Conservation (phyloP, 2,797 vertebrate genomes). For the Todus mexicanus region DNA sequence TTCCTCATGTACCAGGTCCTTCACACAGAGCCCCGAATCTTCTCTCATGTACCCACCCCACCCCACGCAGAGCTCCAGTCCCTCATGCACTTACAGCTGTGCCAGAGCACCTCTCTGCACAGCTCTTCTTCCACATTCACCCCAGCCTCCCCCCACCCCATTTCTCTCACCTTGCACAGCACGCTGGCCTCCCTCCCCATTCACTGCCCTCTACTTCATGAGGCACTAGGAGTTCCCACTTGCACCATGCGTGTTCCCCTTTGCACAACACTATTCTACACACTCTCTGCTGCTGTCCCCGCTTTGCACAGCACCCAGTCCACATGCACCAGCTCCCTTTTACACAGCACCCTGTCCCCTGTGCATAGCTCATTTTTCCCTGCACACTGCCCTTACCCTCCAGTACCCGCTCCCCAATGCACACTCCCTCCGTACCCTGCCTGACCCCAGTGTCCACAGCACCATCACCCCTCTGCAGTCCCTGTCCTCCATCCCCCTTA, state of each 20-base stretch:
- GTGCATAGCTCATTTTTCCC: not conserved
- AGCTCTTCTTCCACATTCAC: not conserved
- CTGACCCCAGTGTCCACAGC: not conserved
- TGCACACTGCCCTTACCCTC: not conserved
- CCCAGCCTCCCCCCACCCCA: not conserved
- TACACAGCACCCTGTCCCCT: not conserved
- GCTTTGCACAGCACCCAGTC: too few relatives aligned
- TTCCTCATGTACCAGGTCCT: not conserved
- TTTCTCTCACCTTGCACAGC: not conserved
- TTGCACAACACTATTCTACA: not conserved
- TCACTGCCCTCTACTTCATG: not conserved
- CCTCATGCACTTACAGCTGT: fast-evolving
- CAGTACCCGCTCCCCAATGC: not conserved
- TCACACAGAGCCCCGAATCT: not conserved
- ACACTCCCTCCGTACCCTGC: not conserved
- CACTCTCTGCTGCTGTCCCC: too few relatives aligned
- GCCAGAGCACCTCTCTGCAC: not conserved
- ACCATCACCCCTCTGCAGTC: not conserved
- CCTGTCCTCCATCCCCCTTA: not conserved
- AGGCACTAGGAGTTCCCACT: not conserved
- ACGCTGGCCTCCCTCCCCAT: fast-evolving
- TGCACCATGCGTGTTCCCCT: not conserved
- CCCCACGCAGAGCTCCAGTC: not conserved
- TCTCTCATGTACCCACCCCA: too few relatives aligned
- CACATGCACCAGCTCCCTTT: fast-evolving